phyloP scores from a whole-genome alignment of 2,888 invertebrate genomes.

The Colletes collaris region DNA sequence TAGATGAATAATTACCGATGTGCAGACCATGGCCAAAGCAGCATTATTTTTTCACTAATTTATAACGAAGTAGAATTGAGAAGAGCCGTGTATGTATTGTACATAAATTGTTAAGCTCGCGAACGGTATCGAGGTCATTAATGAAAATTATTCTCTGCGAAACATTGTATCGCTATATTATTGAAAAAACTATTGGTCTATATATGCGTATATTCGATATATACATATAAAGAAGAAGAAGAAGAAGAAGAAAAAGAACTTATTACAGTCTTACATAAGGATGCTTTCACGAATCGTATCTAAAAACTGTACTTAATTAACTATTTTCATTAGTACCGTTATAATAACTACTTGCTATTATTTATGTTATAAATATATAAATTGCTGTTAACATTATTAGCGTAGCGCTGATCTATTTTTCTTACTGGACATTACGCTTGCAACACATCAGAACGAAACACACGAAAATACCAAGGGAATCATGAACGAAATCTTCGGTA shows the following conservation, averaged over 20 bases:
- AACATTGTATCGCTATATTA: conserved; percentile 54
- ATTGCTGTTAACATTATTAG: conserved; percentile 50
- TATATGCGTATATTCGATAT: conserved; percentile 33
- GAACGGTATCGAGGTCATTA: conserved; percentile 51
- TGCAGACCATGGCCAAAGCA: conserved; percentile 79
- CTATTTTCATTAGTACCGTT: conserved; percentile 50
- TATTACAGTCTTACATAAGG: conserved; percentile 50
- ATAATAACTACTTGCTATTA: conserved; percentile 51
- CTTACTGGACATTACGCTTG: conserved; percentile 54
- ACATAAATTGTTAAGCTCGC: conserved; percentile 72
- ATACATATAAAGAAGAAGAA: conserved; percentile 23
- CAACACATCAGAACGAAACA: conserved; percentile 29
- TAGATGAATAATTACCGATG: conserved; percentile 66
- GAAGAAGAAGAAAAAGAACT: conserved; percentile 17
- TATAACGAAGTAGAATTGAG: conserved; percentile 68
- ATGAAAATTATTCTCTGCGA: conserved; percentile 56
- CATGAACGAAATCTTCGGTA: conserved; percentile 15
- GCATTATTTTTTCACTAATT: conserved; percentile 82
- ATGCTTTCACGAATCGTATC: conserved; percentile 64
- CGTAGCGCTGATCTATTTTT: conserved; percentile 53
- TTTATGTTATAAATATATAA: conserved; percentile 55
- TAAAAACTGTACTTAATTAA: conserved; percentile 68
- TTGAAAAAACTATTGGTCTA: conserved; percentile 45
- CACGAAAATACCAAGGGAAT: conserved; percentile 3
- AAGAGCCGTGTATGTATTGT: conserved; percentile 72